Evolutionary conservation across 2,113 vertebrate species (phyloP).

Genomic region (Syngnathoides biaculeatus): DNA sequence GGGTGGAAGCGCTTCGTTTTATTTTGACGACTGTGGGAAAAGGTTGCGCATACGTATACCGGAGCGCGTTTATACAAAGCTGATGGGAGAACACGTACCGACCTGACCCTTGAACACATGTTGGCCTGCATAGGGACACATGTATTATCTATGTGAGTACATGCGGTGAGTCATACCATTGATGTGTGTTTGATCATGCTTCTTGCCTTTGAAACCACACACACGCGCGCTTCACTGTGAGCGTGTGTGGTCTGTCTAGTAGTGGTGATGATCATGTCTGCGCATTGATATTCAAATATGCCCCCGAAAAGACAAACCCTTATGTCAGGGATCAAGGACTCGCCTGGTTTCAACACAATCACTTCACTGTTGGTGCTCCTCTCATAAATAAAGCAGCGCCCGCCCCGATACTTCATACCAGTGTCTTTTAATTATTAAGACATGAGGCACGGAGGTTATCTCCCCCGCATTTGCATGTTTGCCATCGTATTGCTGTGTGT

Average conservation of each 20-base stretch:
- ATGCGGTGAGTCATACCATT: constrained; percentile 28
- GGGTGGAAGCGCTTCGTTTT: too few relatives aligned
- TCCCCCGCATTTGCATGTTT: constrained; percentile 61
- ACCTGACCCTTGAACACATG: constrained; percentile 6
- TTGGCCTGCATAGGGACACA: constrained; percentile 30
- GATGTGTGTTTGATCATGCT: constrained; percentile 46
- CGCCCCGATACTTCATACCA: constrained; percentile 63
- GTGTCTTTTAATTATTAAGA: constrained; percentile 72
- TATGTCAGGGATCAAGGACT: constrained; percentile 73
- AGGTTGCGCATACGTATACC: too few relatives aligned
- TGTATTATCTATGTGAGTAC: neutral
- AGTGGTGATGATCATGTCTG: constrained; percentile 56
- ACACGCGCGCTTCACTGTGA: constrained; percentile 23
- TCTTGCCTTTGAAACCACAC: constrained; percentile 22
- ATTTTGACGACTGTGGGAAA: too few relatives aligned
- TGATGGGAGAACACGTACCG: too few relatives aligned
- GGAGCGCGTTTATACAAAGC: too few relatives aligned
- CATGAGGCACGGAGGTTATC: constrained; percentile 65
- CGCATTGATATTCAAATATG: constrained; percentile 72
- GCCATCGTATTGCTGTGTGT: constrained; percentile 27
- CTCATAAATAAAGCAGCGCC: constrained; percentile 72
- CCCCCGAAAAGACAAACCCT: constrained; percentile 66
- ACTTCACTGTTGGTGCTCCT: constrained; percentile 53
- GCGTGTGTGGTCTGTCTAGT: constrained; percentile 35
- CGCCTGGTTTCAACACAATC: constrained; percentile 70